phyloP scores from a whole-genome alignment of 2,797 vertebrate species.

The Notolepis coatsorum region DNA sequence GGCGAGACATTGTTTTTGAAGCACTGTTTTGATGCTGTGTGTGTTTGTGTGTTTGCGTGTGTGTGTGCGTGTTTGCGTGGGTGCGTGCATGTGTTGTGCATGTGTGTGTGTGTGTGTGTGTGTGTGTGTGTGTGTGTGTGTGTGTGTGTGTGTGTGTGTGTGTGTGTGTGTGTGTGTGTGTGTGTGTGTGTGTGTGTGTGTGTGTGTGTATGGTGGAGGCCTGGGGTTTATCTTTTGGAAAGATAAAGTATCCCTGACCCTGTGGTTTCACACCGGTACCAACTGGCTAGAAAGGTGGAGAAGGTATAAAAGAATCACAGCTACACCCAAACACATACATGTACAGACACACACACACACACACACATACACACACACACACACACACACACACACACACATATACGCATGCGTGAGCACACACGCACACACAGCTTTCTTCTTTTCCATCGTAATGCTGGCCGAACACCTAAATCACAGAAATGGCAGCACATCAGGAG shows the following conservation, averaged over 20 bases:
- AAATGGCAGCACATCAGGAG: conserved; percentile 82
- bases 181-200: not conserved
- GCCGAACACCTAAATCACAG: conserved; percentile 80
- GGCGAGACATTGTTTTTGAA: conserved; percentile 75
- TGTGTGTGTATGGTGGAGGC: conserved; percentile 38
- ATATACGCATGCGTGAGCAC: conserved; percentile 14
- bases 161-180: not conserved
- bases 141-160: not conserved
- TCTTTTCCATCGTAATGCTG: conserved; percentile 70
- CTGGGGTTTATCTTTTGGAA: conserved; percentile 73
- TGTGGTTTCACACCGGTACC: conserved; percentile 68
- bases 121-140: not conserved
- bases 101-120: conserved; percentile 19
- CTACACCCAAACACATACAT: conserved; percentile 28
- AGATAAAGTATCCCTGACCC: conserved; percentile 73
- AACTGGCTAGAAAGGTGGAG: conserved; percentile 47
- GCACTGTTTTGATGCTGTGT: conserved; percentile 38
- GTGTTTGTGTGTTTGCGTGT: conserved; percentile 1
- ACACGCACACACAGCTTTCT: conserved; percentile 49
- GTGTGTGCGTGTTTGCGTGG: not conserved
- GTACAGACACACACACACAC: conserved; percentile 18
- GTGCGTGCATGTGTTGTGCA: no score
- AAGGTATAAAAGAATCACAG: conserved; percentile 70
- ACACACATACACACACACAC: not conserved
- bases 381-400: conserved; percentile 7